Evolutionary conservation across 1,140 invertebrate species (phyloP).

Genomic region (Aphis gossypii): DNA sequence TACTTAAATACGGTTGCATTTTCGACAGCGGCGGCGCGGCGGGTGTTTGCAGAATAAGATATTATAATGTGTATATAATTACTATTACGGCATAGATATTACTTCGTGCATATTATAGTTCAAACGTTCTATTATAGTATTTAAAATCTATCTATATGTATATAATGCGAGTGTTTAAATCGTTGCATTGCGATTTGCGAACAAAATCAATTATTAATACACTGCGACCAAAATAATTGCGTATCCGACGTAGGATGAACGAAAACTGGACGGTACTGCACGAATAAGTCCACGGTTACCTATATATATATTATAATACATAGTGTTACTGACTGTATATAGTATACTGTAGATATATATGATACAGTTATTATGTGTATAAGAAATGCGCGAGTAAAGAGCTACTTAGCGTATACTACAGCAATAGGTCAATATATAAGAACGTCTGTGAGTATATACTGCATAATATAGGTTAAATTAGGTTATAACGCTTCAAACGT

Average conservation of each 20-base stretch:
- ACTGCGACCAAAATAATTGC: not conserved
- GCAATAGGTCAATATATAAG: not conserved
- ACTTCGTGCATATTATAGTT: not conserved
- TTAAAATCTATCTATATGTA: not conserved
- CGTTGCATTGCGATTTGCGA: not conserved
- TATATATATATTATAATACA: not conserved
- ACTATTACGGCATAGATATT: constrained; percentile 28
- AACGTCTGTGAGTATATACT: not conserved
- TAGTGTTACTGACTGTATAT: not conserved
- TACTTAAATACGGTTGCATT: not conserved
- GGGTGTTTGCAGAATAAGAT: not conserved
- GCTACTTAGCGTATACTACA: not conserved
- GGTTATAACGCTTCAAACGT: not conserved
- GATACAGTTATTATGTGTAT: not conserved
- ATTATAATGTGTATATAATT: not conserved
- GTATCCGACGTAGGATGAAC: not conserved
- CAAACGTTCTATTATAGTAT: not conserved
- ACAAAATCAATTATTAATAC: not conserved
- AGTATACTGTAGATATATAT: not conserved
- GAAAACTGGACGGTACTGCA: not conserved
- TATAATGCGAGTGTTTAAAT: not conserved
- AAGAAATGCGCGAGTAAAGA: not conserved
- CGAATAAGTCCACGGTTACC: not conserved
- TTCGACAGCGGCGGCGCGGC: not conserved
- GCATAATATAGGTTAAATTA: not conserved